Conservation (phyloP, 2,888 invertebrate genomes). For the Himalopsyche japonica region DNA sequence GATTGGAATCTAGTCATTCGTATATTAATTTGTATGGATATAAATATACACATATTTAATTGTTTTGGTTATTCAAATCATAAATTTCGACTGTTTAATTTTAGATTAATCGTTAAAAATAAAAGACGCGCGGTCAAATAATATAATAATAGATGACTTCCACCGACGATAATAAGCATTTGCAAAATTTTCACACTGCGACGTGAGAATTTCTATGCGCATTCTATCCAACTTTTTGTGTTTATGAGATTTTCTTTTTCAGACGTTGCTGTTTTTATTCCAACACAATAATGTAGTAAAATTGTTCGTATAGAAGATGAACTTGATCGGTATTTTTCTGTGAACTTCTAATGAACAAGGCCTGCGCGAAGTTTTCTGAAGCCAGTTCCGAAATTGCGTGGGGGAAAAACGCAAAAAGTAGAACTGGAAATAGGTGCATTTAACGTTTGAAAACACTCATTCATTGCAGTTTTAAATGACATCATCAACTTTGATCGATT, state of each 20-base stretch:
- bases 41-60: no score
- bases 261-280: not conserved
- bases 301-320: not conserved
- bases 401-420: no score
- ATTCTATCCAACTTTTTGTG: not conserved
- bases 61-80: not conserved
- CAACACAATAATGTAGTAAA: not conserved
- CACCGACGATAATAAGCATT: not conserved
- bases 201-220: not conserved
- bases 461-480: no score
- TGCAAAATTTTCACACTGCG: not conserved
- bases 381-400: no score
- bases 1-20: no score
- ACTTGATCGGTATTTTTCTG: not conserved
- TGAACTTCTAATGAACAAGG: no score
- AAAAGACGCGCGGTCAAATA: not conserved
- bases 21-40: no score
- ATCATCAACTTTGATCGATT: no score
- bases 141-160: not conserved
- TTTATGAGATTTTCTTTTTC: not conserved
- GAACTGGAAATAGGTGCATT: no score
- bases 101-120: not conserved
- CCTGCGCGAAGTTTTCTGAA: no score
- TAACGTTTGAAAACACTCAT: no score
- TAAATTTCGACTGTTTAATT: not conserved